Evolutionary conservation across 1,140 invertebrate species (phyloP), one percentile per base, ranked within the genome.

Genomic region (Chrysoperla carnea): DNA sequence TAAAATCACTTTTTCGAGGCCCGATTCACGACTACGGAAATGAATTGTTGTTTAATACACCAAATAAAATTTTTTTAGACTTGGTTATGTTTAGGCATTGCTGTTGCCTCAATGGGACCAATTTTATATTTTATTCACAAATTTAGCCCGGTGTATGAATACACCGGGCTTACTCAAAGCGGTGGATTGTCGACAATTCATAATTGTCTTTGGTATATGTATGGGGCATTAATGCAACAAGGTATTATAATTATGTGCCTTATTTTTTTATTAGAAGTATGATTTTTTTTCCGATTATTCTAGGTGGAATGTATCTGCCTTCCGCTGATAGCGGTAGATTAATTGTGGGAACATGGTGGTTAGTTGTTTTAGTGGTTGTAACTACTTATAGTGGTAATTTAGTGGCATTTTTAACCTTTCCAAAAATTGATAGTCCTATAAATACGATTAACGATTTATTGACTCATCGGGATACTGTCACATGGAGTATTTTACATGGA

Each of bases 331-430:
- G 86, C 49, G 84, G 85, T n/a, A 69, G 89, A n/a, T 53, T 92
- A 4, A 65, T 94, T 1, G 74, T 94, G 1, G 85, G 84, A 0
- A 78, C 84, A 5, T 95, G 90, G 90, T 94, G 90, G 89, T 57
- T 95, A 9, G 83, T 90, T 9, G 87, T 90, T 4, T 70, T 94
- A 43, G 81, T 94, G 0, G 67, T 92, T 1, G 81, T 91, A 0
- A 91, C 90, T 3, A 91, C 87, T 0, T 96, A 94, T 61, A 88
- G 84, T 33, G 89, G 89, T 6, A 92, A 88, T 61, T 68, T 95
- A 17, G 88, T 94, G 0, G 90, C 90, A 5, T 91, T 91, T 55
- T 68, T 96, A 7, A 94, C 91, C 1, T 93, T 94, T 56, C 88
- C 89, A 0, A 80, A 82, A 57, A 81, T 86, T 53, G 79, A 88